phyloP scores from a whole-genome alignment of 37 sponge, comb jelly and placozoan genomes.

The Axinella damicornis region DNA sequence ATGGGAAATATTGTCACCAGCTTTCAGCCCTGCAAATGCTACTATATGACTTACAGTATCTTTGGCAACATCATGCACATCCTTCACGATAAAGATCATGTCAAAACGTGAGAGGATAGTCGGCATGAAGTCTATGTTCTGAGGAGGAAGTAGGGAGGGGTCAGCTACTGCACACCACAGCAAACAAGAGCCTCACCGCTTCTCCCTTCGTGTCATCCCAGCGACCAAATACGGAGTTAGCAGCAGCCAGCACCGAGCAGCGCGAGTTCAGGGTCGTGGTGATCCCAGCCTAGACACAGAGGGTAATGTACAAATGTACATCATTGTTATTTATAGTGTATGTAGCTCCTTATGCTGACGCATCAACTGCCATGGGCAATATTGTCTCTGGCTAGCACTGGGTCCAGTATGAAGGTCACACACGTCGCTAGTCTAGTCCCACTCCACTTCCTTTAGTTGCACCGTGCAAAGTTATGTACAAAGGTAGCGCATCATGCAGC shows the following conservation, averaged over 20 bases:
- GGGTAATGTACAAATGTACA: not conserved
- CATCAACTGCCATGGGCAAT: too few relatives aligned
- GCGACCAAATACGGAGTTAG: slow-evolving; percentile 99
- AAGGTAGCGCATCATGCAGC: too few relatives aligned
- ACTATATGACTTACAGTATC: slow-evolving; percentile 73
- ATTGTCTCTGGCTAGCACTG: too few relatives aligned
- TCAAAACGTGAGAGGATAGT: slow-evolving; percentile 99
- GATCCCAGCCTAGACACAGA: slow-evolving; percentile 90
- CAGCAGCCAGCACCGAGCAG: slow-evolving; percentile 98
- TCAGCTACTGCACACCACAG: not conserved
- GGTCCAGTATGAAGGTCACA: too few relatives aligned
- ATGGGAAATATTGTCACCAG: not conserved
- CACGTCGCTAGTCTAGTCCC: too few relatives aligned
- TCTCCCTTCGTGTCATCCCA: slow-evolving; percentile 99
- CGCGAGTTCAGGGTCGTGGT: slow-evolving; percentile 99
- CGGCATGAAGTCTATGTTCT: slow-evolving; percentile 99
- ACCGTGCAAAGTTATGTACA: too few relatives aligned
- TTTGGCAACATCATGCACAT: slow-evolving; percentile 90
- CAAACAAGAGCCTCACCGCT: slow-evolving; percentile 54
- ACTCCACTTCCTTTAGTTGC: too few relatives aligned
- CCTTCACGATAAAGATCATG: slow-evolving; percentile 99
- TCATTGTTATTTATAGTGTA: not conserved
- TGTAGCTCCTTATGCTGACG: too few relatives aligned
- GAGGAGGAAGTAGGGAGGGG: not conserved
- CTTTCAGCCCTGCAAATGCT: not conserved